Evolutionary conservation across 2,113 vertebrate genomes (phyloP).

Genomic region (Neodon shergylaensis): DNA sequence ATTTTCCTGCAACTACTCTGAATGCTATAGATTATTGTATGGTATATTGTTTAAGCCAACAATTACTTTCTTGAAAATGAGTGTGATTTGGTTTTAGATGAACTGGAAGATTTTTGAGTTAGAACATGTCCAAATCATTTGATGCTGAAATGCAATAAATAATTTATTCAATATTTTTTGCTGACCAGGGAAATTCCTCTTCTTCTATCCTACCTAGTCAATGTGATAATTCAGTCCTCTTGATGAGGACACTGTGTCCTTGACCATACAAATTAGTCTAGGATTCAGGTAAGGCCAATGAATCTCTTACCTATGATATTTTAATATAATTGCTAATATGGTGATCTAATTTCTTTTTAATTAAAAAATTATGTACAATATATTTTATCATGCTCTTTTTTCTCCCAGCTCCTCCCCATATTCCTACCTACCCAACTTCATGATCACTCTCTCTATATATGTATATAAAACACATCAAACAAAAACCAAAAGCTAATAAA

Average conservation of each 20-base stretch:
- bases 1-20: background rate
- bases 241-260: background rate
- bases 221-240: background rate
- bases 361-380: background rate
- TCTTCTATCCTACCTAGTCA: background rate
- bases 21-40: background rate
- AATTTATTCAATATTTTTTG: background rate
- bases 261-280: background rate
- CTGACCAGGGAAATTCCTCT: background rate
- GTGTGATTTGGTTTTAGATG: background rate
- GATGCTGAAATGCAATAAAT: background rate
- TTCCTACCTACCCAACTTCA: too few relatives aligned
- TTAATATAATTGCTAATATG: background rate
- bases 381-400: background rate
- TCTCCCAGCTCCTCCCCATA: background rate
- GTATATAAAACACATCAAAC: background rate
- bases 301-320: background rate
- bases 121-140: background rate
- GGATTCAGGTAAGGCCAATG: background rate
- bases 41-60: background rate
- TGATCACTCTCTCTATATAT: background rate
- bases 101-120: background rate
- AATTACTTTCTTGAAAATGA: background rate
- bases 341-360: background rate
- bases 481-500: background rate